Conservation (phyloP, 2,797 vertebrate species). For the Sarcoramphus papa region DNA sequence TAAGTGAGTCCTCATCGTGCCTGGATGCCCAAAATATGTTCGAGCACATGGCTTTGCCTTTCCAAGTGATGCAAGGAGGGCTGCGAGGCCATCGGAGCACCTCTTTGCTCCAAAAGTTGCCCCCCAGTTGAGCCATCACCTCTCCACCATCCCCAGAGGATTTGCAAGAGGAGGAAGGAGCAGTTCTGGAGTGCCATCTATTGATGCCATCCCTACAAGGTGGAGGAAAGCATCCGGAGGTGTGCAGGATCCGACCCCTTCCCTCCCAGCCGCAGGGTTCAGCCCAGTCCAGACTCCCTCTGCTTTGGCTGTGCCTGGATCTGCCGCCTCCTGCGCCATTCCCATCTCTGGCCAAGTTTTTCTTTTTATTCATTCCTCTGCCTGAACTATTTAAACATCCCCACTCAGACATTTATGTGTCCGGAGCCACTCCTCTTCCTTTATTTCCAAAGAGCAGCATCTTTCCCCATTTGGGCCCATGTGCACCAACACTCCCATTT, state of each 20-base stretch:
- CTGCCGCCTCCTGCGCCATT: not conserved
- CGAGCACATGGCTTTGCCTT: rapidly evolving
- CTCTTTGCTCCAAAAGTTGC: not conserved
- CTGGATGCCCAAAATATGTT: rapidly evolving
- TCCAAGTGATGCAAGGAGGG: not conserved
- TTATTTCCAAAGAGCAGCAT: not conserved
- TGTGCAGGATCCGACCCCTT: rapidly evolving
- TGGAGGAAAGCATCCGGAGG: not conserved
- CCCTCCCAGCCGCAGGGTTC: rapidly evolving
- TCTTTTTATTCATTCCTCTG: not conserved
- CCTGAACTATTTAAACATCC: slow-evolving; percentile 15
- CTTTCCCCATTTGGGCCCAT: rapidly evolving
- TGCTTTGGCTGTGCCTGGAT: not conserved
- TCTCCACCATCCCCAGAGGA: rapidly evolving
- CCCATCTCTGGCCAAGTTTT: not conserved
- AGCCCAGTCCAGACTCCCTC: not conserved
- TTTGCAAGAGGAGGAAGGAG: not conserved
- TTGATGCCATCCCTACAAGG: not conserved
- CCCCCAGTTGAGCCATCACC: rapidly evolving
- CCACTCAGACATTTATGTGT: not conserved
- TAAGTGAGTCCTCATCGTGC: rapidly evolving
- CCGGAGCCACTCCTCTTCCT: not conserved
- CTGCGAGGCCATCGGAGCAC: rapidly evolving
- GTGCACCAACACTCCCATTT: not conserved
- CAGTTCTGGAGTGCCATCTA: slow-evolving; percentile 20